Percentiles rank a stretch among this genome's conserved stretches.
Evolutionary conservation across 2,888 invertebrate genomes (phyloP).

Genomic region (Drosophila mayaguana): DNA sequence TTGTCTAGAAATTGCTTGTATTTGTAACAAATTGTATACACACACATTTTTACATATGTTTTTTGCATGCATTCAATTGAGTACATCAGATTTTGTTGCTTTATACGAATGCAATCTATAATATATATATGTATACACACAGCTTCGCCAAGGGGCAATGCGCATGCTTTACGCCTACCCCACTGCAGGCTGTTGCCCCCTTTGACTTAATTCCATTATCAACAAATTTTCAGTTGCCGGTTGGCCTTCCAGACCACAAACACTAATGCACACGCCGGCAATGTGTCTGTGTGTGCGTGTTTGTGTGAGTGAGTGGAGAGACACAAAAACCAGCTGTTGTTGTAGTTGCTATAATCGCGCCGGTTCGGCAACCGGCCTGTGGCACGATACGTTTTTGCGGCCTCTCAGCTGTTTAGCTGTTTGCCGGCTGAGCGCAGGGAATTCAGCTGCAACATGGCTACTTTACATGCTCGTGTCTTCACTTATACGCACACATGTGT

Average conservation of each 20-base stretch:
- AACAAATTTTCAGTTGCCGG: constrained; percentile 40
- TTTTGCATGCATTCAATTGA: constrained; percentile 18
- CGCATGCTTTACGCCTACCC: constrained; percentile 59
- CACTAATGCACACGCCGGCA: constrained; percentile 14
- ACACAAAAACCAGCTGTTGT: constrained; percentile 66
- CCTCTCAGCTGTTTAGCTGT: constrained; percentile 71
- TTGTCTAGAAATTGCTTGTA: constrained; percentile 52
- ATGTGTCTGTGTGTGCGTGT: background rate
- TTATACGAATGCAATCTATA: constrained; percentile 43
- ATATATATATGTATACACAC: constrained; percentile 4
- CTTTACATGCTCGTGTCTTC: constrained; percentile 50
- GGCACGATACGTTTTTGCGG: constrained; percentile 45
- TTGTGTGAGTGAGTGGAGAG: constrained; percentile 19
- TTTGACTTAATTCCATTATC: constrained; percentile 13
- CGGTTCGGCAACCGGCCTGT: constrained; percentile 42
- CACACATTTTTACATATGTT: background rate
- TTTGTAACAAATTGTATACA: background rate
- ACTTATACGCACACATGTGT: constrained; percentile 10
- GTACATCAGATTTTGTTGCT: constrained; percentile 37
- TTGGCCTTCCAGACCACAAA: constrained; percentile 46
- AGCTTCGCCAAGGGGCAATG: constrained; percentile 37
- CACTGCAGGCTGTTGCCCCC: constrained; percentile 21
- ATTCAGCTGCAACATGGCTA: constrained; percentile 73
- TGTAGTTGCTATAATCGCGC: constrained; percentile 62
- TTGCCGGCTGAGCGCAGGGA: constrained; percentile 63